Evolutionary conservation across 2,888 invertebrate genomes (phyloP).

Genomic region (Eupithecia tripunctaria): DNA sequence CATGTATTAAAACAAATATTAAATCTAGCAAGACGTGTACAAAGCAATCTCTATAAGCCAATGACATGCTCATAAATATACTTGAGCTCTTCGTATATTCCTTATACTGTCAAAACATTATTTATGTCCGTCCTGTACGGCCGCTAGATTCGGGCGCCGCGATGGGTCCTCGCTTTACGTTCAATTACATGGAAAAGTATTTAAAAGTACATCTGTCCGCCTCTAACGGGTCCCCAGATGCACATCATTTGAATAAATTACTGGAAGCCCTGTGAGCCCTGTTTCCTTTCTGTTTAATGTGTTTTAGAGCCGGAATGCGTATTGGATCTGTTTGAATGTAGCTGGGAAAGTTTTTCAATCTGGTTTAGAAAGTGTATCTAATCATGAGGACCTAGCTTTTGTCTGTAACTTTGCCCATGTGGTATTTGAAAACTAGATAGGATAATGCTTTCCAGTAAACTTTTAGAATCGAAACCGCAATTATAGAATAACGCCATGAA

Average conservation of each 20-base stretch:
- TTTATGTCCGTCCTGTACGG: not conserved
- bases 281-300: conserved; percentile 20
- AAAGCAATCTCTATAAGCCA: not conserved
- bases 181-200: conserved; percentile 26
- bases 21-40: not conserved
- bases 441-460: no score
- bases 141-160: not conserved
- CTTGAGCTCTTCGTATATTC: not conserved
- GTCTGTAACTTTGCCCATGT: no score
- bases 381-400: no score
- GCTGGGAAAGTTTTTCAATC: no score
- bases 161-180: not conserved
- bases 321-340: no score
- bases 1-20: not conserved
- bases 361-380: no score
- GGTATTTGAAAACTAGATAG: no score
- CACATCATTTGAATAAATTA: conserved; percentile 26
- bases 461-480: no score
- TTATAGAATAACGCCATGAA: no score
- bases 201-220: conserved; percentile 21
- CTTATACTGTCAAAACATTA: not conserved
- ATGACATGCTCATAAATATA: not conserved
- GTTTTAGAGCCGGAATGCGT: conserved; percentile 2
- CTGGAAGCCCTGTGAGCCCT: not conserved
- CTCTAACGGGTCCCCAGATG: conserved; percentile 19